Base-by-base conservation (phyloP, 1,140 invertebrate genomes). In the Melanaphis sacchari region DNA sequence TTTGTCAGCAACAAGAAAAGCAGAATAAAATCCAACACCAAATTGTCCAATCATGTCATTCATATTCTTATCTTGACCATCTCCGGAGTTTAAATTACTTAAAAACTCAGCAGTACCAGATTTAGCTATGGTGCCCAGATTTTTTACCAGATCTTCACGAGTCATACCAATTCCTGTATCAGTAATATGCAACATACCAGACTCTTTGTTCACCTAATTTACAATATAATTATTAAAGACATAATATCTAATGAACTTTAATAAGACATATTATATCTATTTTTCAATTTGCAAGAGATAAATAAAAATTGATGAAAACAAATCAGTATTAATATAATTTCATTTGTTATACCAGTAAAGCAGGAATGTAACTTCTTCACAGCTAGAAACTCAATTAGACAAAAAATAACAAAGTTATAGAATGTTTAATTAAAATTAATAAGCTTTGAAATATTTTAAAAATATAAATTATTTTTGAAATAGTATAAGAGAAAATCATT, bases 101-200 rank as follows among this genome's bases (percentile, higher is more conserved):
- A 99, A 96, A 96, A 99, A 99, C 95, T 99, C 99, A 15, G 98
- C 98, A 0, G 99, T 99, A 93, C 99, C 99, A 24, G 99, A 99
- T 95, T 99, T 99, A 36, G 99, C 99, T 94, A 99, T 99, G 38
- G 99, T 99, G 94, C 99, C 99, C 81, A 99, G 96, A 96, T 99
- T 99, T 94, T 98, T 98, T 49, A 99, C 96, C 9, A 99, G 96
- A 95, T 99, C 99, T 93, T 97, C 95, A 95, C 98, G 98, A 0
- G 99, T 99, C 99, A 99, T 99, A 94, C 99, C 99, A 94, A 99
- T 97, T 95, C 99, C 99, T 43, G 98, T 98, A 95, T 99, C 99
- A 88, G 97, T 99, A 94, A 99, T 98, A 95, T 99, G 98, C 31
- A 99, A 95, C 93, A 99, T 96, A 94, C 98, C 98, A 94, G 97